These are phyloP conservation scores for Mormyrus hasselquistii DNA, from an alignment of 2,797 vertebrate genomes.

Conservation along the genomic window DNA sequence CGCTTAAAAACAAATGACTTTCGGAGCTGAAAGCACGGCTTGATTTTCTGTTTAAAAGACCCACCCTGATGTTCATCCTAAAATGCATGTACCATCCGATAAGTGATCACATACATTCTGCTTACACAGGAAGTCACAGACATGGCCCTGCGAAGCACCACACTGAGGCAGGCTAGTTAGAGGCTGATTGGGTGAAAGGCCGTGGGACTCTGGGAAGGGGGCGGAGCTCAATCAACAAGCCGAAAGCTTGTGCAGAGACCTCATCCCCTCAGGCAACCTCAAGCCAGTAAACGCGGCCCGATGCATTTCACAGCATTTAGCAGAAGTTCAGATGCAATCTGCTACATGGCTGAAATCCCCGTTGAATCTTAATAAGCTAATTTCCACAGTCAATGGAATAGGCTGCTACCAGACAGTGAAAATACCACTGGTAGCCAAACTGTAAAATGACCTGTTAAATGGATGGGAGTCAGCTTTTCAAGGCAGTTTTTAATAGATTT, in stretches of 20 bases:
- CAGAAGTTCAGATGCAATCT: background rate
- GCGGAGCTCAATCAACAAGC: background rate
- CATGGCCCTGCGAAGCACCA: background rate
- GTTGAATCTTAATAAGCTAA: background rate
- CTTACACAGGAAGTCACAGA: background rate
- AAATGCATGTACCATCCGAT: background rate
- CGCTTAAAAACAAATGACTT: background rate
- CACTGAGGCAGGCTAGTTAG: background rate
- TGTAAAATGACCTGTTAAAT: background rate
- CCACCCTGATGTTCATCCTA: background rate
- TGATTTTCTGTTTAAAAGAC: background rate
- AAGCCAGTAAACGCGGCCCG: background rate
- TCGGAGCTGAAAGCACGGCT: background rate
- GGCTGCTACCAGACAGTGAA: background rate
- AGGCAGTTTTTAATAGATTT: background rate
- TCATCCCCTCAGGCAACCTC: background rate
- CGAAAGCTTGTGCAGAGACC: background rate
- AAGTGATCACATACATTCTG: background rate
- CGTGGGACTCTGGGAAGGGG: background rate
- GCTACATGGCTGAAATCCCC: background rate
- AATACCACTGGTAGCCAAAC: background rate
- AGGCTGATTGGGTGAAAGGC: background rate
- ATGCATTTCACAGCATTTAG: background rate
- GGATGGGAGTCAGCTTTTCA: background rate
- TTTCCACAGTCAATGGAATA: background rate